Evolutionary conservation across 2,113 vertebrate species (phyloP).

Genomic region (Otolemur garnettii): DNA sequence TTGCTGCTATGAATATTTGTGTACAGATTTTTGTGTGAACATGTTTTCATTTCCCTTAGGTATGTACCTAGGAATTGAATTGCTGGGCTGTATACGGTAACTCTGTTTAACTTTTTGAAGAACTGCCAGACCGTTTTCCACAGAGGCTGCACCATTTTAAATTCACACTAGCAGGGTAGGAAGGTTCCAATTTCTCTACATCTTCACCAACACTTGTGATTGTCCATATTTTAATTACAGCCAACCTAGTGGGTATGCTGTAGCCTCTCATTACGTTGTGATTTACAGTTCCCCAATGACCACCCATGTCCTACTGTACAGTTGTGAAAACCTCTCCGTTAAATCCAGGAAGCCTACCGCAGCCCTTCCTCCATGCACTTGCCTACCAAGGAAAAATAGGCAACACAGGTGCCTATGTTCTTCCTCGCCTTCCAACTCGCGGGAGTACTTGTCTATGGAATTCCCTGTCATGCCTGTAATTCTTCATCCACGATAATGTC

Average conservation of each 20-base stretch:
- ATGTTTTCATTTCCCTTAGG: neutral
- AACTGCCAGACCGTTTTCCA: neutral
- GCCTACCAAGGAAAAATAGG: conserved; percentile 83
- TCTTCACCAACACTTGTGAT: neutral
- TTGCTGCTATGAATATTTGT: neutral
- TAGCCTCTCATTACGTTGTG: neutral
- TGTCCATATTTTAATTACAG: neutral
- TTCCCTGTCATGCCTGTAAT: conserved; percentile 90
- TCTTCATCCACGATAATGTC: conserved; percentile 93
- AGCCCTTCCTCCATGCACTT: neutral
- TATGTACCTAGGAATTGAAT: neutral
- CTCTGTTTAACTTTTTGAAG: neutral
- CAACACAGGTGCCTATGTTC: conserved; percentile 90
- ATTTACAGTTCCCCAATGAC: neutral
- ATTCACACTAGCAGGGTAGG: neutral
- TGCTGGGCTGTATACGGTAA: neutral
- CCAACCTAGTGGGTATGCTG: neutral
- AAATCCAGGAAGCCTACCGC: neutral
- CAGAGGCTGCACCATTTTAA: neutral
- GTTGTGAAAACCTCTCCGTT: neutral
- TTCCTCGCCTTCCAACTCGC: conserved; percentile 89
- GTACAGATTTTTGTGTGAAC: neutral
- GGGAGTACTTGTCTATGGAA: conserved; percentile 91
- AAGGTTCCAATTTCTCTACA: neutral
- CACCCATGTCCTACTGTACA: neutral